Conservation (phyloP, 1,140 invertebrate genomes). For the Meteorus sp. region DNA sequence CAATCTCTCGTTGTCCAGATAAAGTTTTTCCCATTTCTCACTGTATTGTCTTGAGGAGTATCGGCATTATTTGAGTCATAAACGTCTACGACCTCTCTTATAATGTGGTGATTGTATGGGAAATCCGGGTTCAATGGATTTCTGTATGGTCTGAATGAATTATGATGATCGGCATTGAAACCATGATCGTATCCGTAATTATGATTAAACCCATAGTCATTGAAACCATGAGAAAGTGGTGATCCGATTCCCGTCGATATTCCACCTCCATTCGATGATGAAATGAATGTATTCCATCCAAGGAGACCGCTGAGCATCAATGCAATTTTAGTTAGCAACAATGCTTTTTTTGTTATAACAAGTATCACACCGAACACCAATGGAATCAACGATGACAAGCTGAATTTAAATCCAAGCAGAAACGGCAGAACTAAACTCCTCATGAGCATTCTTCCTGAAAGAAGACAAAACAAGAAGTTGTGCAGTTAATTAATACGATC, state of each 20-base stretch:
- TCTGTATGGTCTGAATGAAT: slow-evolving; percentile 33
- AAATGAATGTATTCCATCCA: slow-evolving; percentile 54
- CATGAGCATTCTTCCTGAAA: slow-evolving; percentile 70
- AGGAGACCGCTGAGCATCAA: slow-evolving; percentile 69
- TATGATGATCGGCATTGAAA: slow-evolving; percentile 25
- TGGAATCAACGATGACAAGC: slow-evolving; percentile 70
- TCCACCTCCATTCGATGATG: slow-evolving; percentile 16
- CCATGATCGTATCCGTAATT: slow-evolving; percentile 19
- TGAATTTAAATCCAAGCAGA: slow-evolving; percentile 76
- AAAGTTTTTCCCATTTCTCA: slow-evolving; percentile 43
- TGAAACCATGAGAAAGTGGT: slow-evolving; percentile 4
- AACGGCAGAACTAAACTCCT: slow-evolving; percentile 71
- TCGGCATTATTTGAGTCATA: slow-evolving; percentile 40
- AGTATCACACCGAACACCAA: slow-evolving; percentile 70
- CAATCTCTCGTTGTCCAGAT: slow-evolving; percentile 40
- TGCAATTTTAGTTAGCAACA: slow-evolving; percentile 72
- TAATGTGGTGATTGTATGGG: slow-evolving; percentile 48
- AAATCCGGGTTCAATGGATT: slow-evolving; percentile 29
- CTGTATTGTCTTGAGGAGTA: slow-evolving; percentile 27
- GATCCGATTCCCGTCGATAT: neutral
- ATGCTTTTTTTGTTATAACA: slow-evolving; percentile 72
- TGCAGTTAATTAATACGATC: slow-evolving; percentile 22
- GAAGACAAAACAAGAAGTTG: slow-evolving; percentile 32
- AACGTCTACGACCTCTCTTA: slow-evolving; percentile 52
- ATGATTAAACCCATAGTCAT: slow-evolving; percentile 22